Base-by-base conservation (phyloP, 2,113 vertebrate genomes). In the Leucoraja erinaceus region DNA sequence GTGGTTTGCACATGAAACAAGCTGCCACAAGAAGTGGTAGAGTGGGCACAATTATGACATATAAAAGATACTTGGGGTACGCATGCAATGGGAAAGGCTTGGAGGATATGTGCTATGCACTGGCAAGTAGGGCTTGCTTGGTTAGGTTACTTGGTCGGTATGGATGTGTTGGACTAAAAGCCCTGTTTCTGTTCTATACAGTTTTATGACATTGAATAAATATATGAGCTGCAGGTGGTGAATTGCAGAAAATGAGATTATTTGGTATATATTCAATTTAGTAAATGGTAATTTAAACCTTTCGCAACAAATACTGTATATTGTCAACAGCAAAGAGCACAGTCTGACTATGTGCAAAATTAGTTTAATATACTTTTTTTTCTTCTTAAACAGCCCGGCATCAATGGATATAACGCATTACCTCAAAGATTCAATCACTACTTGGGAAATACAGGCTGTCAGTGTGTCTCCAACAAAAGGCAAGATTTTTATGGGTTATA, bases 381-480 rank as follows among this genome's bases (percentile, higher is more conserved):
- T 91, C 47, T 70, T 20, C 33, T 91, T 47, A 70, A 70, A 22
- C 88, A 91, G 88, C 66, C 3, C 4, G 70, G 88, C 16, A 8
- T 66, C 66, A 91, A 10, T 22, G 33, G 66, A 91, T 0, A 14
- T 91, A 47, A 12, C 7, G 0, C 38, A 96, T 63, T 96, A 95
- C 63, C 93, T 99, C 93, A 96, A 96, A 94, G 98, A 98, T 77
- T 97, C 97, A 63, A 98, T 98, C 94, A 98, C 98, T 84, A 98
- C 97, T 0, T 98, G 98, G 98, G 96, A 98, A 94, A 94, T 99
- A 2, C 95, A 96, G 93, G 98, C 97, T 0, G 95, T 99, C 90
- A 98, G 98, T 94, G 31, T 98, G 77, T 97, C 98, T 38, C 7
- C 61, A 47, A 18, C 38, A 0, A 38, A 91, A 91, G 88, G 88